A percentile compares a stretch with the other conserved stretches of the same genome.
Conservation (phyloP, 2,113 vertebrate genomes). For the Calypte anna region DNA sequence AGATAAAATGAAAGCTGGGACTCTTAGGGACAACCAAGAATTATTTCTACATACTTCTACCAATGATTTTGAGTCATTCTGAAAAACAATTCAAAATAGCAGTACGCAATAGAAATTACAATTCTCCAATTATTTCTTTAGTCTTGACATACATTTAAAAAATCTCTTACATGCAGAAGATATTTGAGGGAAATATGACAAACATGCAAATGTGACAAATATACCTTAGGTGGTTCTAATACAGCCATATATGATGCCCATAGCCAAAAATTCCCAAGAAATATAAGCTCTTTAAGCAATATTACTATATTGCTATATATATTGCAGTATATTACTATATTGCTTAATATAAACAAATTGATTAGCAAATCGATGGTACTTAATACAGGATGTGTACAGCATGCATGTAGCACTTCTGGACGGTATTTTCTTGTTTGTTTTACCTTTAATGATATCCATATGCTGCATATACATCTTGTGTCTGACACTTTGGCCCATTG, state of each 20-base stretch:
- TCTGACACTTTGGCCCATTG: neutral
- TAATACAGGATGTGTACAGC: neutral
- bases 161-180: fast-evolving
- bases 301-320: neutral
- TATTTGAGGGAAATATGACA: neutral
- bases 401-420: too few relatives aligned
- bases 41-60: neutral
- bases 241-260: neutral
- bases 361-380: neutral
- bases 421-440: neutral
- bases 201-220: neutral
- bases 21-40: neutral
- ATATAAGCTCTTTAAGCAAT: neutral
- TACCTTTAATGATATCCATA: neutral
- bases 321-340: neutral
- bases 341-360: neutral
- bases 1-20: neutral
- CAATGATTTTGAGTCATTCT: neutral
- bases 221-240: neutral
- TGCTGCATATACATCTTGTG: neutral
- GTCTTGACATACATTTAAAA: neutral
- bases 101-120: neutral
- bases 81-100: neutral
- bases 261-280: neutral
- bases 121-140: neutral